Conservation (phyloP, 2,888 invertebrate species). For the Ormyrus thymus region DNA sequence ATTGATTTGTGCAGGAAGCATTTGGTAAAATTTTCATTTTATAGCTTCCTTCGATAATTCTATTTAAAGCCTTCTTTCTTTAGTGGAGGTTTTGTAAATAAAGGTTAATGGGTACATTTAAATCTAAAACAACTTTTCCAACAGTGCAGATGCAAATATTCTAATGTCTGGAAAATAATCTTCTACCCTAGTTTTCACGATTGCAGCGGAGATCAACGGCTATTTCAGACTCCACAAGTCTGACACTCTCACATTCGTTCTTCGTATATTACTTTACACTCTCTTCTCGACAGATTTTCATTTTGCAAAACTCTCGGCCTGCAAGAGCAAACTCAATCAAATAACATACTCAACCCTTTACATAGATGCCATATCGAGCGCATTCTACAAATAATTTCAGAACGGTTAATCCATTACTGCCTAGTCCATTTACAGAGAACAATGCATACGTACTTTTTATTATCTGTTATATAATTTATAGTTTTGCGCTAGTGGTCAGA, state of each 20-base stretch:
- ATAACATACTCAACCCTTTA: conserved; percentile 13
- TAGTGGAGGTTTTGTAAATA: too few relatives aligned
- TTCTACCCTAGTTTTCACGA: conserved; percentile 12
- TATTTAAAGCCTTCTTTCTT: too few relatives aligned
- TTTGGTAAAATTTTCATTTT: not conserved
- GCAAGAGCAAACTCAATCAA: conserved; percentile 63
- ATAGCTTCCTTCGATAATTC: not conserved
- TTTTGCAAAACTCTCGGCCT: conserved; percentile 64
- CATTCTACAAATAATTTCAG: conserved; percentile 31
- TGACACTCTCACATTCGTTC: conserved; percentile 30
- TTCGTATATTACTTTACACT: conserved; percentile 17
- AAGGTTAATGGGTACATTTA: too few relatives aligned
- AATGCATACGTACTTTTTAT: conserved; percentile 37
- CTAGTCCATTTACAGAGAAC: conserved; percentile 30
- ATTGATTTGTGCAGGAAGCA: too few relatives aligned
- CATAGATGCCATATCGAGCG: conserved; percentile 19
- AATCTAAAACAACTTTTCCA: too few relatives aligned
- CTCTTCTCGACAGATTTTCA: conserved; percentile 13
- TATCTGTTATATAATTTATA: conserved; percentile 2
- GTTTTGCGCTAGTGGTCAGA: conserved; percentile 58
- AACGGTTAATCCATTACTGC: conserved; percentile 13
- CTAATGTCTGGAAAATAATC: conserved; percentile 9
- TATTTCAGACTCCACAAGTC: conserved; percentile 18
- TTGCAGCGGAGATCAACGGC: conserved; percentile 17
- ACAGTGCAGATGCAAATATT: too few relatives aligned